These are phyloP conservation scores for Ariolimax columbianus DNA, from an alignment of 2,888 invertebrate species.

Conservation along the genomic window DNA sequence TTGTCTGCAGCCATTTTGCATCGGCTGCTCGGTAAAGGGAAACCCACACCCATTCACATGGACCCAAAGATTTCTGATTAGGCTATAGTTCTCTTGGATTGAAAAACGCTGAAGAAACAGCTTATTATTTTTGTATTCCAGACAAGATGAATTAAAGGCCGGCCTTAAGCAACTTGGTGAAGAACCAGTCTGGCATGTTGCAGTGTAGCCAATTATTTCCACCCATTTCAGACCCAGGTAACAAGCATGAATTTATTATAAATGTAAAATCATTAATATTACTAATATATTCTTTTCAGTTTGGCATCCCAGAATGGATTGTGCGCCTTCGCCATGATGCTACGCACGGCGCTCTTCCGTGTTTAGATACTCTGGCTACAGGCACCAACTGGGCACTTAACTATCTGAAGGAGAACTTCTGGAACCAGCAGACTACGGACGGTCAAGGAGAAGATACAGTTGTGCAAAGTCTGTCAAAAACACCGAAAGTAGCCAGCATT, in stretches of 20 bases:
- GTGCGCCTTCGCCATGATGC: slow-evolving; percentile 88
- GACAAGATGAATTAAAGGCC: no score
- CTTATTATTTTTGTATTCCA: background rate
- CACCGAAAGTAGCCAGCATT: slow-evolving; percentile 23
- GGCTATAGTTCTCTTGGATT: no score
- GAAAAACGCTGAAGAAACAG: background rate
- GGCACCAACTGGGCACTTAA: slow-evolving; percentile 83
- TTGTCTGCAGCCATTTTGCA: no score
- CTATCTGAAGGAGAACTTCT: slow-evolving; percentile 43
- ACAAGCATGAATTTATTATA: no score
- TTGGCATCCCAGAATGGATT: slow-evolving; percentile 88
- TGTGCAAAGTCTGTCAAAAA: background rate
- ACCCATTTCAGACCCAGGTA: no score
- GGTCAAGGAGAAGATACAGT: background rate
- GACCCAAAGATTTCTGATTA: no score
- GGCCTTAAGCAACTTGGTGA: no score
- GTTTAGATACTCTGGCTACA: slow-evolving; percentile 83
- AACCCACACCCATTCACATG: no score
- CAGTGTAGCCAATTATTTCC: no score
- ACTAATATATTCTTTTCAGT: slow-evolving; percentile 77
- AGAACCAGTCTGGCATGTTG: no score
- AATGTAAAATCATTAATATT: no score
- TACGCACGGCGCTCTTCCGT: slow-evolving; percentile 86
- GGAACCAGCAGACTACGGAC: slow-evolving; percentile 27
- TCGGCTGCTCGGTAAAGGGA: no score